Base-by-base conservation (phyloP, 23 tunicate species). In the Aplidium turbinatum region DNA sequence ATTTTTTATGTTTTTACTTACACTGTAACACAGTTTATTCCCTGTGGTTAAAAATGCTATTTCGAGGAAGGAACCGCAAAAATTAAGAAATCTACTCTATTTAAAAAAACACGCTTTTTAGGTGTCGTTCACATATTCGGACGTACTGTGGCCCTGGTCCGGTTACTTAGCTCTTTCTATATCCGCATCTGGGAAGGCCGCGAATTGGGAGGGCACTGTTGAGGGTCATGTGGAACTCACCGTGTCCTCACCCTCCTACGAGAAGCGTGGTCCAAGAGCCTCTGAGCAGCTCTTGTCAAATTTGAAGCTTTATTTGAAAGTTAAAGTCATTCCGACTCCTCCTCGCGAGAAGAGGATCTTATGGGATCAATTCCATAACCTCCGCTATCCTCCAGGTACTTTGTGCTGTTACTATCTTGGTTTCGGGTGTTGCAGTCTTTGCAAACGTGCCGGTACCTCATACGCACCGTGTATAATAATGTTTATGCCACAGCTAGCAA, bases 291-390 rank as follows among this genome's bases (percentile, higher is more conserved):
- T 28, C 27, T 46, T 32, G 21, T 70, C 85, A 32, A 58, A 47
- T 11, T 55, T 87, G 52, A 94, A 66, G 66, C 72, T 94, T 24
- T 78, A 90, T 6, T 55, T 94, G 21, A 76, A 81, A 38, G 85
- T 87, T 45, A 68, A 52, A 23, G 63, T 95, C 32, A 95, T 95
- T 20, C 96, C 99, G 3, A 90, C 91, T 34, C 99, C 99, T 20
- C 92, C 96, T 5, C 80, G 96, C 55, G 84, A 63, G 52, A 83
- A 85, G 47, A 64, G 99, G 38, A 78, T 95, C 21, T 56, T 95
- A 48, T 95, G 99, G 99, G 99, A 95, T 68, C 99, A 95, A 80
- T 95, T 78, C 55, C 99, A 95, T 53, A 95, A 95, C 66, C 42
- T 95, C 20, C 61, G 96, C 20, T 95, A 95, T 62, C 99, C 99